phyloP scores from a whole-genome alignment of 2,888 invertebrate species.

The Euzetes globulus region DNA sequence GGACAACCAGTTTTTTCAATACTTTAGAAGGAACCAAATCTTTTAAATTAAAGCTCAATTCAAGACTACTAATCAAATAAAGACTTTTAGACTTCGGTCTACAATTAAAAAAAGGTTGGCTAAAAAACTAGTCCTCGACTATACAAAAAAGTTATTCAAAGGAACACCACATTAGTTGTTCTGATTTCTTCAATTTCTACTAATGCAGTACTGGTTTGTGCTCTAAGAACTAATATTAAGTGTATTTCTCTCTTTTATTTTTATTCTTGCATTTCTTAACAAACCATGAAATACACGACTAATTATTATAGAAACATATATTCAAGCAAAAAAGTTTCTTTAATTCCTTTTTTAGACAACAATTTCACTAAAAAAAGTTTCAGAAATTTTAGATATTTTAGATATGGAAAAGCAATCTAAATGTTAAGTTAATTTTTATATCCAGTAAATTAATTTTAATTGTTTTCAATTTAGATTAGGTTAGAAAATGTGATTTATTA shows the following conservation, averaged over 20 bases:
- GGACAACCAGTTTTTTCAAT: no score
- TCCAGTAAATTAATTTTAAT: no score
- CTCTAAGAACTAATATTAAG: background rate
- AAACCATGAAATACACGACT: constrained; percentile 17
- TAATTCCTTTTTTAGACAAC: background rate
- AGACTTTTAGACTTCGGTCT: no score
- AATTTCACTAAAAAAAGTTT: background rate
- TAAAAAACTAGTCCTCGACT: background rate
- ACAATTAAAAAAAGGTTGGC: no score
- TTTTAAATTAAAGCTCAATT: no score
- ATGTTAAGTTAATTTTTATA: no score
- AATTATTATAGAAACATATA: background rate
- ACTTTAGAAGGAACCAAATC: no score
- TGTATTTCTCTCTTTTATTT: background rate
- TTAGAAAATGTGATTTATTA: no score
- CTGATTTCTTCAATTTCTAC: background rate
- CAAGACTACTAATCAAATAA: no score
- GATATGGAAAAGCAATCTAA: no score
- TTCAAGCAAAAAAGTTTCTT: background rate
- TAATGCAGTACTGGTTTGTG: constrained; percentile 14
- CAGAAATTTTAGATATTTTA: no score
- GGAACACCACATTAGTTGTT: background rate
- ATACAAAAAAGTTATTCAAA: background rate
- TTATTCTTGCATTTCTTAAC: background rate
- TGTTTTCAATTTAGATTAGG: no score